Base-by-base conservation (phyloP, 1,140 invertebrate genomes). In the Cotesia glomerata region DNA sequence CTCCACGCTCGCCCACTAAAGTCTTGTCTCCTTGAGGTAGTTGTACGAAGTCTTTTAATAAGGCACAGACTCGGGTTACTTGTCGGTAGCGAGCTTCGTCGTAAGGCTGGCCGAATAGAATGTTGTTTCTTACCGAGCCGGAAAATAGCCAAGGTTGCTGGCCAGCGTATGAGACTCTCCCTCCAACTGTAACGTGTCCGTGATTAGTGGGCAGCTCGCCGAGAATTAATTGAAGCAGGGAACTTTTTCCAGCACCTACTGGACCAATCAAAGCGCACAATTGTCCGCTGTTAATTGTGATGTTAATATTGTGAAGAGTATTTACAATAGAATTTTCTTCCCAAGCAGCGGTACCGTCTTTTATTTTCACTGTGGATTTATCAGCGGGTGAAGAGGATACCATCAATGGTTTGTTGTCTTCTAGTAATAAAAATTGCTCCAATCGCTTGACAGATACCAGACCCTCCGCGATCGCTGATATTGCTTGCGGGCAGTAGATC, bases 161-260 rank as follows among this genome's bases (percentile, higher is more conserved):
- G 56, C 92, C 91, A 0, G 92, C 91, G 80, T 93, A 95, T 0
- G 93, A 90, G 2, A 95, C 79, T 9, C 78, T 85, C 5, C 93
- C 92, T 3, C 89, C 86, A 1, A 95, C 81, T 4, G 85, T 85
- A 9, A 94, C 74, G 8, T 88, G 87, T 0, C 95, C 95, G 14
- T 87, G 82, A 0, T 84, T 82, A 16, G 91, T 78, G 18, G 90
- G 89, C 13, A 95, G 73, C 83, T 95, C 95, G 45, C 90, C 89
- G 52, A 95, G 81, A 52, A 95, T 87, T 34, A 92, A 82, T 87
- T 94, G 92, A 32, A 96, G 85, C 1, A 95, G 82, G 0, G 94
- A 93, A 75, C 91, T 93, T 91, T 94, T 96, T 77, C 94, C 94
- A 64, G 92, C 87, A 45, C 94, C 94, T 32, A 96, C 93, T 49